Conservation (phyloP, 1,140 invertebrate species). For the Zaprionus africanus region DNA sequence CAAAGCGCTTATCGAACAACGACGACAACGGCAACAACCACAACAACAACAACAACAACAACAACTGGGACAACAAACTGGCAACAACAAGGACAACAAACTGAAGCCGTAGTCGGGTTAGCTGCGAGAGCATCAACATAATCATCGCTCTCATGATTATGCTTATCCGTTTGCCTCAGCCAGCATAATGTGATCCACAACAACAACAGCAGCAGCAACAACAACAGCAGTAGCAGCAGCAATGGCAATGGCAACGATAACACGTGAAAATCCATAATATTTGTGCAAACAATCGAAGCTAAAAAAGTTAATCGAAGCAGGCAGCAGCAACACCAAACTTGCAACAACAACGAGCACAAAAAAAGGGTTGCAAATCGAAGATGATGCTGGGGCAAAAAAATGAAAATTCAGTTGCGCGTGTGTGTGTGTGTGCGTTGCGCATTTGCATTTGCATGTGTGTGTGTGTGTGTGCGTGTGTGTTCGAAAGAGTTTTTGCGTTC, state of each 20-base stretch:
- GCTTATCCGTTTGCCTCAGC: slow-evolving; percentile 20
- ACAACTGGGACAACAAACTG: background rate
- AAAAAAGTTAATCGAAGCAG: slow-evolving; percentile 56
- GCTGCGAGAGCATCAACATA: slow-evolving; percentile 11
- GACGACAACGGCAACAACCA: background rate
- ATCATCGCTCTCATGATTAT: slow-evolving; percentile 15
- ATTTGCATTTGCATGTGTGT: slow-evolving; percentile 48
- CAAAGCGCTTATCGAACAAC: slow-evolving; percentile 31
- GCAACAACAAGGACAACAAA: slow-evolving; percentile 5
- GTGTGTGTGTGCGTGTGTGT: slow-evolving; percentile 12
- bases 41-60: slow-evolving; percentile 4
- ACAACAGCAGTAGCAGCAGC: too few relatives aligned
- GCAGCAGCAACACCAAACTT: slow-evolving; percentile 27
- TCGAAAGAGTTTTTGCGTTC: slow-evolving; percentile 14
- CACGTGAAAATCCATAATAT: slow-evolving; percentile 53
- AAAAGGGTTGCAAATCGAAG: slow-evolving; percentile 15
- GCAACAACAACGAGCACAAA: slow-evolving; percentile 21
- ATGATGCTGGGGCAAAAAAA: slow-evolving; percentile 4
- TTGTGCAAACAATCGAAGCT: slow-evolving; percentile 38
- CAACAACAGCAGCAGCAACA: background rate
- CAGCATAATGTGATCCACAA: slow-evolving; percentile 31
- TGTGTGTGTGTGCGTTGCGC: slow-evolving; percentile 20
- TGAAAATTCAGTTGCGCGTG: slow-evolving; percentile 15
- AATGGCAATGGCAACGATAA: background rate
- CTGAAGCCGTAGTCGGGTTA: background rate